These are phyloP conservation scores for Clinocottus analis DNA, from an alignment of 2,113 vertebrate species.

Conservation along the genomic window DNA sequence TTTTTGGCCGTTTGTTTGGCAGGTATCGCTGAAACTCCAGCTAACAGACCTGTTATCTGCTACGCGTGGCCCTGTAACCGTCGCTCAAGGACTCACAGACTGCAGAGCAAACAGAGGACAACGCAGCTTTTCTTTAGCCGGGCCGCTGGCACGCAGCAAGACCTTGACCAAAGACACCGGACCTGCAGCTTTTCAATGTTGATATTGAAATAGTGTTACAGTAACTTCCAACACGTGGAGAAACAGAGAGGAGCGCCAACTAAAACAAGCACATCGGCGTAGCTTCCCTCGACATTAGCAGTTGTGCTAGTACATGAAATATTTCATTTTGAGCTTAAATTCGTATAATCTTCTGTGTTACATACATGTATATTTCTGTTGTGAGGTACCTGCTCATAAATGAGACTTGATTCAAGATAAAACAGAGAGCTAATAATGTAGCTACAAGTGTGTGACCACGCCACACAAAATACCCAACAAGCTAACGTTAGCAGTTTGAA, in stretches of 20 bases:
- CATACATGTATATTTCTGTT: neutral
- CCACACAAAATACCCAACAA: neutral
- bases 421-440: neutral
- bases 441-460: too few species aligned
- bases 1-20: neutral
- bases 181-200: slow-evolving; percentile 1
- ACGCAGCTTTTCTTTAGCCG: slow-evolving; percentile 41
- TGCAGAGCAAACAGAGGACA: slow-evolving; percentile 41
- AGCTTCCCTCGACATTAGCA: neutral
- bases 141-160: neutral
- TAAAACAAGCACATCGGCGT: neutral
- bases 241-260: neutral
- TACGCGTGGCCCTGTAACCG: slow-evolving; percentile 31
- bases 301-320: too few species aligned
- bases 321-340: too few species aligned
- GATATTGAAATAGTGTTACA: neutral
- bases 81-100: slow-evolving; percentile 54
- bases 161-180: neutral
- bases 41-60: slow-evolving; percentile 53
- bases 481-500: neutral
- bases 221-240: neutral
- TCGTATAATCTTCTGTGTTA: neutral
- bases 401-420: too few species aligned
- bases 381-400: neutral
- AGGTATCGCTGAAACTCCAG: slow-evolving; percentile 70